Evolutionary conservation across 2,888 invertebrate genomes (phyloP), one percentile per base, ranked within the genome.

Genomic region (Leptinotarsa rubiginosa): DNA sequence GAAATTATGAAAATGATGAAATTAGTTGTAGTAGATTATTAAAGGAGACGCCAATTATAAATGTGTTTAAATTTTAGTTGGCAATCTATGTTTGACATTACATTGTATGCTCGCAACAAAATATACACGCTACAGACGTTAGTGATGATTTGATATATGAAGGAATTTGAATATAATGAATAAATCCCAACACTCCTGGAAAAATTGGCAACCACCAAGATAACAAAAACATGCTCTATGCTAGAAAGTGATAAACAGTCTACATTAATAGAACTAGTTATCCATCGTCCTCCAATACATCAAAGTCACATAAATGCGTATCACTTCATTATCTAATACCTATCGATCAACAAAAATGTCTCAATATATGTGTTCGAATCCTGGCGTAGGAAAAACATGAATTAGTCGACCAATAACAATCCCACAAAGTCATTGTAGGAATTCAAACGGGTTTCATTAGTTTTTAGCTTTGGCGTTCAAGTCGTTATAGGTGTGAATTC

Each of bases 401-500:
- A 77, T 65, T 65, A 59, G 64, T 69, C 59, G 66, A 71, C 77
- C 78, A 76, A 78, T 78, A 78, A 75, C 76, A 75, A 70, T 74
- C 68, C 66, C 54, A 73, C 73, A 62, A 65, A 72, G 73, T 74
- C 76, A 76, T 75, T 74, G 74, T 74, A 78, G 76, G 74, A 74
- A 78, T 75, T 73, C 71, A 77, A 78, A 78, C 74, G 75, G 69
- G 76, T 76, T 77, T 74, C 73, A 77, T 77, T 78, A 75, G 75
- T 74, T 77, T 75, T 68, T 65, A 73, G 41, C 47, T 54, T 65
- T 59, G 65, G 66, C 66, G 74, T 73, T 68, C 59, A 75, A 49
- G 73, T 65, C 59, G 71, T 73, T 71, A 76, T 78, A 76, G 77
- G 77, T 77, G 78, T 75, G 77, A 79, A 77, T 77, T 77, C 73